These are phyloP conservation scores for Latrodectus elegans DNA, from an alignment of 2,888 invertebrate genomes.

Conservation along the genomic window DNA sequence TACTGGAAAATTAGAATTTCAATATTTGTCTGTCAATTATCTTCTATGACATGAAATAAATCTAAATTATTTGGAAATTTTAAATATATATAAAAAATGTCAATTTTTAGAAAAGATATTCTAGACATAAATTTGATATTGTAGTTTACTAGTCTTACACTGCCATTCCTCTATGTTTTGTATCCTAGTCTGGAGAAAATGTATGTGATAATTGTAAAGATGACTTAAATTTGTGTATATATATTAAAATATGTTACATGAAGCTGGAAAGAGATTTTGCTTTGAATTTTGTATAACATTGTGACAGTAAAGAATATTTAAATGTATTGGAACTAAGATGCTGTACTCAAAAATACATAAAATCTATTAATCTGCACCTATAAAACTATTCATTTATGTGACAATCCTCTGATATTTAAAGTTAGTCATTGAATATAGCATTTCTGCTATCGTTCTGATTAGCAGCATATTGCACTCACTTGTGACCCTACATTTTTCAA, in stretches of 20 bases:
- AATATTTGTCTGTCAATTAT: slow-evolving; percentile 45
- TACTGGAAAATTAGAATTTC: slow-evolving; percentile 36
- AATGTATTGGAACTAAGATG: no score
- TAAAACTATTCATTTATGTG: no score
- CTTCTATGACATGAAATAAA: background rate
- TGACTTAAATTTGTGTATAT: background rate
- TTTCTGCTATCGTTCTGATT: no score
- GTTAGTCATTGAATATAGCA: no score
- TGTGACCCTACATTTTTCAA: no score
- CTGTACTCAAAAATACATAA: no score
- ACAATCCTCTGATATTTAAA: no score
- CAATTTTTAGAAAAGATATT: background rate
- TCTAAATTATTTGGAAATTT: background rate
- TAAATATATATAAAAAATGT: slow-evolving; percentile 10
- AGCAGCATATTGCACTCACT: no score
- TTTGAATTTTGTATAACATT: no score
- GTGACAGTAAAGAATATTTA: no score
- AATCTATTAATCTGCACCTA: no score
- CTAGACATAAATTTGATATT: slow-evolving; percentile 37
- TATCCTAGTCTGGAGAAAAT: slow-evolving; percentile 66
- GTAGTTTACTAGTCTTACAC: slow-evolving; percentile 67
- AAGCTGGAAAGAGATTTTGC: no score
- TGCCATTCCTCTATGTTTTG: slow-evolving; percentile 65
- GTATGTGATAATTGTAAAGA: slow-evolving; percentile 20
- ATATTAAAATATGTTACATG: background rate